Base-by-base conservation (phyloP, 2,888 invertebrate species). In the Cantharis rufa region DNA sequence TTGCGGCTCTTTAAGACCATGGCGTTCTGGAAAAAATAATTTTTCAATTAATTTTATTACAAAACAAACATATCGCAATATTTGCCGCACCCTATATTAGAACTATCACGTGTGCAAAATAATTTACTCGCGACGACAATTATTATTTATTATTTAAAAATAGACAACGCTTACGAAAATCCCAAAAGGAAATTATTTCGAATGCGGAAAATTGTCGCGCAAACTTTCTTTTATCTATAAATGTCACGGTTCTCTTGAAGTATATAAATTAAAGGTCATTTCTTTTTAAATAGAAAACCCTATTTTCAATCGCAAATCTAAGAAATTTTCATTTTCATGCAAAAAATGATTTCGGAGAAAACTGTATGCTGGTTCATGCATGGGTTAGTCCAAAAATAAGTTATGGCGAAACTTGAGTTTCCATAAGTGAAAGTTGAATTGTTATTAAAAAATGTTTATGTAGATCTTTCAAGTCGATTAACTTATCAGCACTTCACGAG, bases 1-100 rank as follows among this genome's bases (percentile, higher is more conserved):
- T 86, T 95, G 94, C 0, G 96, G 96, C 85, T 98, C 97, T 85
- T 94, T 94, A 82, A 98, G 89, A 68, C 98, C 98, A 86, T 97
- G 97, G 24, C 98, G 93, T 89, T 97, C 98, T 98, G 92, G 66
- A 87, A 87, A 82, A 76, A 82, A 85, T 79, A 81, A 80, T n/a
- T 48, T 48, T n/a, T n/a, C 7, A 48, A n/a, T 48, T 48, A 48
- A 48, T 48, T 48, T 48, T n/a, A 48, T 48, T n/a, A 9, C 1
- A 48, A 48, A 48, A n/a, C n/a, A 48, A 48, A 32, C 11, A 2
- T 24, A 24, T 24, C 24, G 24, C 13, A 32, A 32, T 32, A 32
- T 32, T 32, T 32, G 32, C 32, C 32, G 32, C 32, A 32, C 32
- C 32, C 32, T 13, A 32, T 32, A 32, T 32, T 32, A 13, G 4